Base-by-base conservation (phyloP, 2,113 vertebrate genomes). In the Colossoma macropomum region DNA sequence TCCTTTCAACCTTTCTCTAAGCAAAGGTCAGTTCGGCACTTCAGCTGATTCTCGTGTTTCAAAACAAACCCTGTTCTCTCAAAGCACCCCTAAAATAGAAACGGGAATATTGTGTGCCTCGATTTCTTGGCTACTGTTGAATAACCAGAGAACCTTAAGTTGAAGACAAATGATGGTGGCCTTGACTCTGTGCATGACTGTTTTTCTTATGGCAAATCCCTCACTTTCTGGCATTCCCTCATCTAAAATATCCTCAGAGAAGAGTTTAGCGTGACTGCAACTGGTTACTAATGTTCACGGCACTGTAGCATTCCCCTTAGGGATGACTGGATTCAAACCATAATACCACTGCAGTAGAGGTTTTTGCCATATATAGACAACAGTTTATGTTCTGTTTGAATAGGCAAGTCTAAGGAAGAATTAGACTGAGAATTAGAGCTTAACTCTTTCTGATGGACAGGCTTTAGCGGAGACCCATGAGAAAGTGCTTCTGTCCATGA, bases 291-390 rank as follows among this genome's bases (percentile, higher is more conserved):
- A 21, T 56, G 60, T 76, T 83, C 15, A 3, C 56, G 86, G 56
- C 88, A 62, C 69, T 6, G 7, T 73, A 76, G 84, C 84, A 68
- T 77, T 60, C 79, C 87, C 87, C 89, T 25, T 54, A 82, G 74
- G 59, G 80, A 71, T 19, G 25, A 79, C 32, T 80, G 65, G 50
- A 66, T 77, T 82, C 81, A 70, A 72, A 84, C 28, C 65, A 52
- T 79, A 25, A 88, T 84, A 88, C 75, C 62, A 19, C 27, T 82
- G 81, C 90, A 86, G 85, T 85, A 84, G 73, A 89, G 87, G 84
- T 86, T 87, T 9, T 87, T 86, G 88, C 93, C 92, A 93, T 93
- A 94, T 93, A 93, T 93, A 94, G 93, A 86, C 87, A 79, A 52
- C 1, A 82, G 87, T 77, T 82, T 72, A 62, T 56, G 62, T 70